These are phyloP conservation scores for Anolis sagrei DNA, from an alignment of 2,113 vertebrate species.

Conservation along the genomic window DNA sequence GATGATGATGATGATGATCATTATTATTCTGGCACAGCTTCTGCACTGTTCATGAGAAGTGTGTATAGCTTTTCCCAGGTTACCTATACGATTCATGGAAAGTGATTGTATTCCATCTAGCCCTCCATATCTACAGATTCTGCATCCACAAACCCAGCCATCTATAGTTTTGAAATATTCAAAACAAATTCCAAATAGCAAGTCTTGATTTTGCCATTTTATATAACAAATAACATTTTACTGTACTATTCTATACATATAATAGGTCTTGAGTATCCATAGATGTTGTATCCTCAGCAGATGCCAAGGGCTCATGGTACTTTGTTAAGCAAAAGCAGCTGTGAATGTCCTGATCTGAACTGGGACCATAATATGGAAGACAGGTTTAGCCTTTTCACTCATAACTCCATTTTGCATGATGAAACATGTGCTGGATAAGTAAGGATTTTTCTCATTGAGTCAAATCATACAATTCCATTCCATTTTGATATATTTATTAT, in stretches of 20 bases:
- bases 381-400: neutral
- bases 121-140: neutral
- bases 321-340: neutral
- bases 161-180: no score
- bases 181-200: no score
- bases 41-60: neutral
- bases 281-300: no score
- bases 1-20: no score
- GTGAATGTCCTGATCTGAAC: neutral
- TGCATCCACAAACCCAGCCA: neutral
- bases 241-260: no score
- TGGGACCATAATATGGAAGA: neutral
- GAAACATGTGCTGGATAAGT: neutral
- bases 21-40: neutral
- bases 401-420: neutral
- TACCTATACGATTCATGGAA: neutral
- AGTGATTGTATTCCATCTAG: neutral
- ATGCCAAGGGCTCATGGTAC: neutral
- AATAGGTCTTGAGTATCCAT: no score
- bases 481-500: neutral
- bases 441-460: neutral
- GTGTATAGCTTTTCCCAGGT: neutral
- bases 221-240: no score
- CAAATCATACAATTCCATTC: neutral
- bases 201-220: no score